Base-by-base conservation (phyloP, 2,888 invertebrate species). In the Scaeva pyrastri region DNA sequence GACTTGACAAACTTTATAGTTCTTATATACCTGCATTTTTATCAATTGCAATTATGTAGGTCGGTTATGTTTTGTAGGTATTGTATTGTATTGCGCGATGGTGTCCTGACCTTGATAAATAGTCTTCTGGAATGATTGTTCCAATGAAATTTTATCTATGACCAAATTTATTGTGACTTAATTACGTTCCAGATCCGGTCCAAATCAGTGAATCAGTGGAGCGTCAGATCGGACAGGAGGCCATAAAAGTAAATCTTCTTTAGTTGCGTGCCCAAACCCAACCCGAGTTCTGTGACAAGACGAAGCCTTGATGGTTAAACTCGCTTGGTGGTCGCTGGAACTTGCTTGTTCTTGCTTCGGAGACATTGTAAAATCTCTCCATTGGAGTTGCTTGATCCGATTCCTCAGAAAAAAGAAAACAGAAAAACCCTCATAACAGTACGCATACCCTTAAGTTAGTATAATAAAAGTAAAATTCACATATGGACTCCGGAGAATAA, bases 161-260 rank as follows among this genome's bases (percentile, higher is more conserved):
- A 6, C 56, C 16, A 26, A 79, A 78, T 84, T 84, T 84, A 84
- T 84, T 83, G 64, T 60, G 70, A 70, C 62, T 74, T 78, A 78
- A 83, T 83, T 84, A 78, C 78, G 78, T 71, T 56, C 19, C 19
- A 48, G 64, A 64, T 71, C 48, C 74, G 70, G 74, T 41, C 60
- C 60, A 41, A 39, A 84, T 74, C 78, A 74, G 19, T 75, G 58
- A 39, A 84, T 74, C 78, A 74, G 19, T 75, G 58, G 74, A 78
- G 70, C 78, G 56, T 75, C 43, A 45, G 41, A 78, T 74, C 78
- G 55, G 83, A 79, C 75, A 71, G 48, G 56, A 21, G 62, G 23
- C 58, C 74, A 74, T 84, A 79, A 84, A 84, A 84, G 80, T 85
- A 85, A 85, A 85, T 85, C 84, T 36, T 83, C 80, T 55, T 76